Percentiles rank a stretch among this genome's conserved stretches.
phyloP scores from a whole-genome alignment of 1,140 invertebrate genomes.

The Lasioglossum baleicum region DNA sequence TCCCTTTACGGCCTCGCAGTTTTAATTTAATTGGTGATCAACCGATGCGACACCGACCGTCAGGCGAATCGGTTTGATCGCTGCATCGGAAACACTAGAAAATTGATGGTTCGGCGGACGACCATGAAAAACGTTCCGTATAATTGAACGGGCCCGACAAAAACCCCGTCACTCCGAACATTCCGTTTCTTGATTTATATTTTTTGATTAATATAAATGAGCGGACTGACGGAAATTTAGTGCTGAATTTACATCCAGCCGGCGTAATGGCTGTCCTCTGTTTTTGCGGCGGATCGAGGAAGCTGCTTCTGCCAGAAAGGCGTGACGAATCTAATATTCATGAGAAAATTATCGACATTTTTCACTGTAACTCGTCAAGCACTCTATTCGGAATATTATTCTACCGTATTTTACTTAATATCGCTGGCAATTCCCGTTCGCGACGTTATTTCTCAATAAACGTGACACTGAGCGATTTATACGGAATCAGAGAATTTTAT shows the following conservation, averaged over 20 bases:
- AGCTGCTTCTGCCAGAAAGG: too few species aligned
- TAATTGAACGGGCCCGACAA: slow-evolving; percentile 4
- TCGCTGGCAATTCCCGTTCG: too few species aligned
- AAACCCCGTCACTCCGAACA: not conserved
- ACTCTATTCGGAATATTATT: too few species aligned
- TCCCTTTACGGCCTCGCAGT: slow-evolving; percentile 1
- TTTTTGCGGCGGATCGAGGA: too few species aligned
- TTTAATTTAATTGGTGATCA: slow-evolving; percentile 25
- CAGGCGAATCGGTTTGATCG: slow-evolving; percentile 2
- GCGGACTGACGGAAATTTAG: not conserved
- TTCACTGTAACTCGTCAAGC: too few species aligned
- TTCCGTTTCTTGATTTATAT: not conserved
- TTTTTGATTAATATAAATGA: slow-evolving; percentile 6
- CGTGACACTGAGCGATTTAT: too few species aligned
- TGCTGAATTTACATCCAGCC: not conserved
- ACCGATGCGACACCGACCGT: too few species aligned
- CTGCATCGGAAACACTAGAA: not conserved
- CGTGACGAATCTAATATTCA: too few species aligned
- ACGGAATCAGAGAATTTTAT: too few species aligned
- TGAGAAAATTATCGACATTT: too few species aligned
- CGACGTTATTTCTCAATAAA: too few species aligned
- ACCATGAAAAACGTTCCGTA: not conserved
- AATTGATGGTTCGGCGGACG: not conserved
- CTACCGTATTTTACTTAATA: too few species aligned
- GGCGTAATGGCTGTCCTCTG: not conserved